Evolutionary conservation across 2,797 vertebrate genomes (phyloP).

Genomic region (Macroramphosus scolopax): DNA sequence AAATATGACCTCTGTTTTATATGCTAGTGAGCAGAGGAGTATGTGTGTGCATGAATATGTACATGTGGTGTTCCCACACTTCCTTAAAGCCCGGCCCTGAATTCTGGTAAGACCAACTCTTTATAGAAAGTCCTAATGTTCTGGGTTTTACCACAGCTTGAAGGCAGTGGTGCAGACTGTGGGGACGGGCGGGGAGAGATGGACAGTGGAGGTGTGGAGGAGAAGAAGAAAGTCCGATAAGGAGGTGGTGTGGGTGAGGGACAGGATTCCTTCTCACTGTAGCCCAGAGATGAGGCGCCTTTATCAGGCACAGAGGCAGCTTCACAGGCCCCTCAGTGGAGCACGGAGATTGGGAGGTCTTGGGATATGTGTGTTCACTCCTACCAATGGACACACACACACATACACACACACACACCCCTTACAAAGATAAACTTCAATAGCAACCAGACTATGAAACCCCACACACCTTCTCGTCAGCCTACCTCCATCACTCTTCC

Average conservation of each 20-base stretch:
- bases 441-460: constrained; percentile 53
- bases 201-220: constrained; percentile 27
- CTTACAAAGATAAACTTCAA: constrained; percentile 40
- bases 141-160: too few species aligned
- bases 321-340: constrained; percentile 73
- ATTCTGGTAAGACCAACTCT: constrained; percentile 29
- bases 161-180: constrained; percentile 10
- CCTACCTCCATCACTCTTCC: constrained; percentile 50
- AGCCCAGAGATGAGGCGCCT: constrained; percentile 65
- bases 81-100: constrained; percentile 22
- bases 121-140: constrained; percentile 36
- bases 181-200: constrained; percentile 25
- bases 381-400: too few species aligned
- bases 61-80: constrained; percentile 34
- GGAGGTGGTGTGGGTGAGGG: constrained; percentile 54
- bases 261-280: constrained; percentile 54
- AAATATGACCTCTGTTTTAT: constrained; percentile 21
- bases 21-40: constrained; percentile 3
- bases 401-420: too few species aligned
- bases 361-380: constrained; percentile 39
- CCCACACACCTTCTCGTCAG: constrained; percentile 49
- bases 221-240: constrained; percentile 56
- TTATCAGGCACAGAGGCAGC: constrained; percentile 73
- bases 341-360: constrained; percentile 75
- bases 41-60: constrained; percentile 7